A percentile compares a stretch with the other conserved stretches of the same genome.
phyloP scores from a whole-genome alignment of 2,113 vertebrate genomes.

The Ciconia boyciana region DNA sequence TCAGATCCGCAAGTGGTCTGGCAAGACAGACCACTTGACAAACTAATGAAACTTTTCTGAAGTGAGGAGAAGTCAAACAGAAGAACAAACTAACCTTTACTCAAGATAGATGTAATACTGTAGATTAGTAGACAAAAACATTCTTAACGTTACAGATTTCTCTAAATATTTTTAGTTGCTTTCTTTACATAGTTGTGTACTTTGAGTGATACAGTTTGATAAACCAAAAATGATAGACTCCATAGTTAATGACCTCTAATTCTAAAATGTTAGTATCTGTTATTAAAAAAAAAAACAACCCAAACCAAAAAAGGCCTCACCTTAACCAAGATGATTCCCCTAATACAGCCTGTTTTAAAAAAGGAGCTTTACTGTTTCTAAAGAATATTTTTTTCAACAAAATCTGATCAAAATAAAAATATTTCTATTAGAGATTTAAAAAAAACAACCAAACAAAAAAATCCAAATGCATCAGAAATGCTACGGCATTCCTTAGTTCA shows the following conservation, averaged over 20 bases:
- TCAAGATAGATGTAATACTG: background rate
- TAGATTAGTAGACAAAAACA: background rate
- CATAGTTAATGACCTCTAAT: background rate
- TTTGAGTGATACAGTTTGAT: background rate
- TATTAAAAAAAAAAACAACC: background rate
- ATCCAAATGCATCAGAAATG: background rate
- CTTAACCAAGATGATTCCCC: background rate
- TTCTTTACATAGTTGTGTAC: background rate
- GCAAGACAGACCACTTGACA: background rate
- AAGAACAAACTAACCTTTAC: background rate
- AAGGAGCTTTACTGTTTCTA: background rate
- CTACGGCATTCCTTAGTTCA: background rate
- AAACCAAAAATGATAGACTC: background rate
- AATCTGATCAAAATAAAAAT: background rate
- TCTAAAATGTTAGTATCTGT: background rate
- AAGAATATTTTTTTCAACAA: background rate
- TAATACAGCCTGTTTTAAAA: background rate
- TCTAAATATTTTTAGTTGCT: background rate
- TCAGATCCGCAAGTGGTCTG: background rate
- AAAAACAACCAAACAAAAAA: background rate
- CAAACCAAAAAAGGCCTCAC: background rate
- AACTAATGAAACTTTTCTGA: background rate
- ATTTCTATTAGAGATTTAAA: background rate
- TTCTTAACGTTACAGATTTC: background rate
- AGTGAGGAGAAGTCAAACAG: background rate